phyloP scores from a whole-genome alignment of 2,113 vertebrate genomes.

The Synchiropus splendidus region DNA sequence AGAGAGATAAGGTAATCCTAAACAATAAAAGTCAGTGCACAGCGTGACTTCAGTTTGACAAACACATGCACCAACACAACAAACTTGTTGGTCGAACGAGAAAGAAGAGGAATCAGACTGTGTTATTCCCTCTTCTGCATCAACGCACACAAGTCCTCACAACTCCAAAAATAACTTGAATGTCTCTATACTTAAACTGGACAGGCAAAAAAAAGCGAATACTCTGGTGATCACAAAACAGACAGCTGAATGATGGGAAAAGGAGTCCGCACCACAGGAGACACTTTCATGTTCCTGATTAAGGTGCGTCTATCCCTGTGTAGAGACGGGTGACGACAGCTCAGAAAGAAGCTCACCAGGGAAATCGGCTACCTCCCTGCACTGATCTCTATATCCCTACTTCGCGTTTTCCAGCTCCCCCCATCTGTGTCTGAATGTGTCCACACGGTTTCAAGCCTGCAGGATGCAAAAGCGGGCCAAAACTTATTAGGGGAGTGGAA shows the following conservation, averaged over 20 bases:
- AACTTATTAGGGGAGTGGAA: slow-evolving; percentile 58
- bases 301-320: slow-evolving; percentile 38
- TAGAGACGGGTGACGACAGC: slow-evolving; percentile 48
- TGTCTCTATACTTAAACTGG: no score
- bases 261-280: slow-evolving; percentile 44
- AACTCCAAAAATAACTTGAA: no score
- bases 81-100: background rate
- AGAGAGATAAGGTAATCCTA: slow-evolving; percentile 55
- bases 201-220: slow-evolving; percentile 4
- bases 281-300: slow-evolving; percentile 58
- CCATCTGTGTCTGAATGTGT: slow-evolving; percentile 3
- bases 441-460: slow-evolving; percentile 1
- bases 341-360: slow-evolving; percentile 50
- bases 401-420: slow-evolving; percentile 30
- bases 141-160: no score
- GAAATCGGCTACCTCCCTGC: slow-evolving; percentile 52
- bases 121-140: no score
- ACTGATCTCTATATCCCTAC: slow-evolving; percentile 34
- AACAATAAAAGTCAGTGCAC: slow-evolving; percentile 34
- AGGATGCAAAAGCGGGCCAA: slow-evolving; percentile 35
- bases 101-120: no score
- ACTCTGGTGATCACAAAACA: background rate
- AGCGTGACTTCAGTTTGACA: slow-evolving; percentile 21
- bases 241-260: slow-evolving; percentile 35
- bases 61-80: slow-evolving; percentile 14